A percentile compares a stretch with the other conserved stretches of the same genome.
phyloP scores from a whole-genome alignment of 2,797 vertebrate species.

The Odontamblyopus rebecca region DNA sequence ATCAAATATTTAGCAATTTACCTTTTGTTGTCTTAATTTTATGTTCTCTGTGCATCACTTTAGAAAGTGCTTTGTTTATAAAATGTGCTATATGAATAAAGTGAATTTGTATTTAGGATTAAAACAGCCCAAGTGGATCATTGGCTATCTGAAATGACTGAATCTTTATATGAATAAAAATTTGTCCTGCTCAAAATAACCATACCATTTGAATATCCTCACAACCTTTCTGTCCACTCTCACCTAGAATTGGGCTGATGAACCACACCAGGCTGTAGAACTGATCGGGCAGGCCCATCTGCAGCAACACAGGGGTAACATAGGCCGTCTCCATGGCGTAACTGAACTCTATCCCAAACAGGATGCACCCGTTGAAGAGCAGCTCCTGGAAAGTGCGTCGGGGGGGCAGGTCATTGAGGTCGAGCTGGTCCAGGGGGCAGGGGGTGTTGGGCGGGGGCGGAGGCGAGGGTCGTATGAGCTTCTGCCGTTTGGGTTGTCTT shows the following conservation, averaged over 20 bases:
- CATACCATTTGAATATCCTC: neutral
- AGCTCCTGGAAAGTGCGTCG: conserved; percentile 90
- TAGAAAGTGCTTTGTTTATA: no score
- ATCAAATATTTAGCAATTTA: no score
- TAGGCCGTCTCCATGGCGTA: conserved; percentile 99
- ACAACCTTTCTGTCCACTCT: conserved; percentile 22
- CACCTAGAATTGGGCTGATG: conserved; percentile 96
- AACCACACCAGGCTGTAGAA: conserved; percentile 98
- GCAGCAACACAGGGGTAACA: conserved; percentile 93
- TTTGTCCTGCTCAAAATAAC: neutral
- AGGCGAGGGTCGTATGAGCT: conserved; percentile 89
- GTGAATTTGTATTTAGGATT: no score
- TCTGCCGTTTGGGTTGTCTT: conserved; percentile 90
- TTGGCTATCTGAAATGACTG: no score
- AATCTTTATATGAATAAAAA: no score
- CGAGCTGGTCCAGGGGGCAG: conserved; percentile 87
- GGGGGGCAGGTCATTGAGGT: conserved; percentile 86
- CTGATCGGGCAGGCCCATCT: conserved; percentile 96
- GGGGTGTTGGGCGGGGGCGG: conserved; percentile 95
- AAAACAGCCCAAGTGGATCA: no score
- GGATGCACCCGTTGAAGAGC: conserved; percentile 91
- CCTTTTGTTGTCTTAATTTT: no score
- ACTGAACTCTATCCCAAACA: conserved; percentile 98
- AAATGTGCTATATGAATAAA: no score
- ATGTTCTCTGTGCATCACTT: no score